These are phyloP conservation scores for Drosophila histrio DNA, from an alignment of 2,888 invertebrate species.

Conservation along the genomic window DNA sequence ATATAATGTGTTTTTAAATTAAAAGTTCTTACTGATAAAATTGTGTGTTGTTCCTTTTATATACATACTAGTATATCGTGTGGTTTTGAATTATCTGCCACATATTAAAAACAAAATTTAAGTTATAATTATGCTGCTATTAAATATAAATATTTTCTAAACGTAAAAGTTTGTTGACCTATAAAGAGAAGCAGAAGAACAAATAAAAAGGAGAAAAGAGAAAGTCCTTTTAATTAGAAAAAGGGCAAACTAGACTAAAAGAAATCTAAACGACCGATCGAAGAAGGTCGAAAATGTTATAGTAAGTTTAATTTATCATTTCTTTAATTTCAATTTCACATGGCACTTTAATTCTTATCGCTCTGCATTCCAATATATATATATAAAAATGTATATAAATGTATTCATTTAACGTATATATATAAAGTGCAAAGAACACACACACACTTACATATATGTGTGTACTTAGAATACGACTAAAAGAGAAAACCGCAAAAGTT, in stretches of 20 bases:
- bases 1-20: background rate
- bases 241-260: background rate
- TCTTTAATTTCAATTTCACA: background rate
- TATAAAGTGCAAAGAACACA: background rate
- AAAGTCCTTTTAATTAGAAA: background rate
- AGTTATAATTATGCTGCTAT: conserved; percentile 9
- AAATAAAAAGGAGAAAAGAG: background rate
- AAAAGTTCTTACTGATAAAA: background rate
- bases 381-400: background rate
- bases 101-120: conserved; percentile 8
- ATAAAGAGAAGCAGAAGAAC: background rate
- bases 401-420: background rate
- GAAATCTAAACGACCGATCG: background rate
- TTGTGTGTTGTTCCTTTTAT: background rate
- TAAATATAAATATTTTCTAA: background rate
- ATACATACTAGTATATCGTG: background rate
- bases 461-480: background rate
- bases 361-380: background rate
- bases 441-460: background rate
- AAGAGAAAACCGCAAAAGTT: conserved; percentile 18
- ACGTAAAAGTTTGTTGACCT: background rate
- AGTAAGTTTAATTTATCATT: conserved; percentile 10
- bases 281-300: conserved; percentile 7
- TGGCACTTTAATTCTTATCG: conserved; percentile 2
- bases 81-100: conserved; percentile 5